Evolutionary conservation across 2,888 invertebrate genomes (phyloP).

Genomic region (Parnassius smintheus): DNA sequence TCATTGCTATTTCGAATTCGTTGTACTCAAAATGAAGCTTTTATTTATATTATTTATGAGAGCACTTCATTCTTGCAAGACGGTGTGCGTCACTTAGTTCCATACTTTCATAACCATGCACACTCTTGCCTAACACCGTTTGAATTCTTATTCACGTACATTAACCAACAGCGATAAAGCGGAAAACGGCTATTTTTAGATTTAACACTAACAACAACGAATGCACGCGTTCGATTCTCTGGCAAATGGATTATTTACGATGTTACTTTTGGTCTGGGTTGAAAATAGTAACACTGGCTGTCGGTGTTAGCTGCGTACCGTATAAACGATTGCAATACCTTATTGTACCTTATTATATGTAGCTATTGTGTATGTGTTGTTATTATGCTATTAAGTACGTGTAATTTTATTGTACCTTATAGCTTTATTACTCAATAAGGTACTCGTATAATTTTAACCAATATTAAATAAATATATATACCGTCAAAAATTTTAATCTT

Average conservation of each 20-base stretch:
- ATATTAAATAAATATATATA: no score
- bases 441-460: no score
- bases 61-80: no score
- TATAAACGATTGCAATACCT: neutral
- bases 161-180: conserved; percentile 30
- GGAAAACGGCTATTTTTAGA: conserved; percentile 40
- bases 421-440: no score
- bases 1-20: no score
- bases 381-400: no score
- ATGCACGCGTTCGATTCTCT: conserved; percentile 44
- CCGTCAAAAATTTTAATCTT: no score
- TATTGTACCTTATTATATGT: neutral
- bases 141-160: conserved; percentile 7
- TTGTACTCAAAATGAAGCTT: no score
- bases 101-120: conserved; percentile 4
- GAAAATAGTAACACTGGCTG: conserved; percentile 24
- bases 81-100: neutral
- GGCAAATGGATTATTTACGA: conserved; percentile 47
- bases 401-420: no score
- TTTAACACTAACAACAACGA: conserved; percentile 34
- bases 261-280: conserved; percentile 21
- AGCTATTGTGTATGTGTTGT: no score
- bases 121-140: conserved; percentile 6
- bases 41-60: no score
- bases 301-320: conserved; percentile 6